phyloP scores from a whole-genome alignment of 2,113 vertebrate genomes.

The Cromileptes altivelis region DNA sequence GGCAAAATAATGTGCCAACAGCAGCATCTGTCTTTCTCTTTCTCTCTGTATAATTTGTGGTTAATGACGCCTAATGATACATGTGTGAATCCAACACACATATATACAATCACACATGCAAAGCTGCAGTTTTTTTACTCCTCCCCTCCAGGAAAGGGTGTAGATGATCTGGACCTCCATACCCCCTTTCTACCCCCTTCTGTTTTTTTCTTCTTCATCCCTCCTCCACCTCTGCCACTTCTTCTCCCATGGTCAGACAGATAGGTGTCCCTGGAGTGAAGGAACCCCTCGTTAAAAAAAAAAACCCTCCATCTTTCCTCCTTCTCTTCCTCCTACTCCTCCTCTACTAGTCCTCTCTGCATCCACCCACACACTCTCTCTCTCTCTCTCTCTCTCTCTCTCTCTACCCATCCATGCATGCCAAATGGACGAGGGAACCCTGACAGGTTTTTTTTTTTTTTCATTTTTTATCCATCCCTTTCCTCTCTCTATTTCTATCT shows the following conservation, averaged over 20 bases:
- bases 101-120: slow-evolving; percentile 27
- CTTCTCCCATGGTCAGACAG: slow-evolving; percentile 19
- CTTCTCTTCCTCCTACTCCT: slow-evolving; percentile 11
- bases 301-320: background rate
- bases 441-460: slow-evolving; percentile 10
- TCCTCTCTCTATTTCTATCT: background rate
- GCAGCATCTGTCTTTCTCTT: slow-evolving; percentile 76
- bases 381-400: background rate
- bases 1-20: slow-evolving; percentile 63
- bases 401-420: slow-evolving; percentile 20
- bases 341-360: slow-evolving; percentile 16
- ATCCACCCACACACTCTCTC: slow-evolving; percentile 46
- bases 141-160: slow-evolving; percentile 47
- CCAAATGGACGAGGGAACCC: slow-evolving; percentile 39
- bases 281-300: slow-evolving; percentile 49
- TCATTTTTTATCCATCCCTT: slow-evolving; percentile 2
- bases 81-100: slow-evolving; percentile 57
- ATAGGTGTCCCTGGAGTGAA: slow-evolving; percentile 37
- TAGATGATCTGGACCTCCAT: slow-evolving; percentile 32
- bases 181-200: background rate
- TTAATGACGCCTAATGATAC: slow-evolving; percentile 83
- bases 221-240: background rate
- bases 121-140: slow-evolving; percentile 8
- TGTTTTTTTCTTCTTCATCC: background rate
- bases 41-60: slow-evolving; percentile 80